phyloP scores from a whole-genome alignment of 2,113 vertebrate genomes.

The Phrynocephalus versicolor region DNA sequence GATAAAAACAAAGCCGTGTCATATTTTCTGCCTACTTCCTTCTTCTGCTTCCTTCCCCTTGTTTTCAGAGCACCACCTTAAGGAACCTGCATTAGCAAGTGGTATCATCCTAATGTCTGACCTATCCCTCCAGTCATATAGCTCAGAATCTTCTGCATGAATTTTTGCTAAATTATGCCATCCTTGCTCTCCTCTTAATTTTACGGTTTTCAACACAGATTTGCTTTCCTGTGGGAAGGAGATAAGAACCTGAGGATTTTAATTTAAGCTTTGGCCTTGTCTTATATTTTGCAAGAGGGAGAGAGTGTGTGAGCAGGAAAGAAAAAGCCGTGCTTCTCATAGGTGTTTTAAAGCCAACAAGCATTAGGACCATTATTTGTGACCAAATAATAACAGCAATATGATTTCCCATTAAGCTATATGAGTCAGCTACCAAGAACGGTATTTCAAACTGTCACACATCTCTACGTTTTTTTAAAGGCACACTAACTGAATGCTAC shows the following conservation, averaged over 20 bases:
- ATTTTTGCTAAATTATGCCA: conserved; percentile 89
- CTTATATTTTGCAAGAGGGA: conserved; percentile 82
- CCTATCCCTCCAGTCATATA: conserved; percentile 83
- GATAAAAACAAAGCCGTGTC: conserved; percentile 26
- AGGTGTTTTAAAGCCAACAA: conserved; percentile 75
- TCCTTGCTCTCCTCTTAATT: conserved; percentile 92
- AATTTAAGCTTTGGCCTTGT: conserved; percentile 87
- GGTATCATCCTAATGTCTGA: conserved; percentile 81
- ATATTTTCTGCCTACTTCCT: conserved; percentile 10
- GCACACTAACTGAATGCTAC: conserved; percentile 41
- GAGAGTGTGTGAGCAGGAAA: conserved; percentile 35
- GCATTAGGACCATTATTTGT: conserved; percentile 74
- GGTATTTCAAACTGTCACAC: conserved; percentile 34
- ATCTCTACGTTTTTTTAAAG: conserved; percentile 18
- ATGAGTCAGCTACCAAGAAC: conserved; percentile 52
- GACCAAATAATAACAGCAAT: conserved; percentile 73
- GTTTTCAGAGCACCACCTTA: conserved; percentile 76
- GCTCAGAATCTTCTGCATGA: conserved; percentile 81
- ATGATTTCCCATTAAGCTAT: conserved; percentile 65
- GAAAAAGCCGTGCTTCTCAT: conserved; percentile 62
- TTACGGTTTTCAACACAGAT: conserved; percentile 97
- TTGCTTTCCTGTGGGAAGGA: conserved; percentile 94
- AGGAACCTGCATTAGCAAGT: conserved; percentile 78
- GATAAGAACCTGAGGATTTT: conserved; percentile 94
- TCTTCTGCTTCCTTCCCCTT: conserved; percentile 40